phyloP scores from a whole-genome alignment of 2,113 vertebrate species.

The Epinephelus moara region DNA sequence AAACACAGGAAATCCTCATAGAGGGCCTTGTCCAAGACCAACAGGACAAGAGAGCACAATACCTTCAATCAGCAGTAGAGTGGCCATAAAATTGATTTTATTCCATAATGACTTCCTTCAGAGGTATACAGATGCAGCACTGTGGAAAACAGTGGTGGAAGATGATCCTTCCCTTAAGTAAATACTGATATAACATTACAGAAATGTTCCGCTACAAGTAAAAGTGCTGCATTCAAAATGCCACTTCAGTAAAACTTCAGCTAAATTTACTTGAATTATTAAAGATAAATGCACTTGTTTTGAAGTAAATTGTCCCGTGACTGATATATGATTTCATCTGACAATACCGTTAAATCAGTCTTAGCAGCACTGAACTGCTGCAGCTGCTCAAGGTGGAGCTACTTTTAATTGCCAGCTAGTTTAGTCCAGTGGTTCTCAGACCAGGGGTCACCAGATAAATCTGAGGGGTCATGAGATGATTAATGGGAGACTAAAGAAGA shows the following conservation, averaged over 20 bases:
- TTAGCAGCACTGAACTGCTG: neutral
- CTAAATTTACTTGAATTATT: neutral
- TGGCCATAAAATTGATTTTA: neutral
- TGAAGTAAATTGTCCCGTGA: too few relatives aligned
- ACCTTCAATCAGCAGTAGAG: neutral
- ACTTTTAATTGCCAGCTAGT: too few relatives aligned
- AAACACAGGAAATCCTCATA: conserved; percentile 20
- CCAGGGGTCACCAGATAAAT: neutral
- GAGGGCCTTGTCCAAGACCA: conserved; percentile 17
- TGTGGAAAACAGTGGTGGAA: neutral
- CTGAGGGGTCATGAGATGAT: neutral
- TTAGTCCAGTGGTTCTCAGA: neutral
- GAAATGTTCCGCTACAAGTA: neutral
- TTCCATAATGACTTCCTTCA: neutral
- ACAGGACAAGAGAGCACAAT: neutral
- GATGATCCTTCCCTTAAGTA: neutral
- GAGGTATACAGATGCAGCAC: neutral
- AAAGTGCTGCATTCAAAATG: neutral
- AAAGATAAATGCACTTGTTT: neutral
- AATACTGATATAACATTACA: too few relatives aligned
- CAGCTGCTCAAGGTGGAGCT: too few relatives aligned
- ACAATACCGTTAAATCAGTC: too few relatives aligned
- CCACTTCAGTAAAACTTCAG: neutral
- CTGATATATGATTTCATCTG: too few relatives aligned
- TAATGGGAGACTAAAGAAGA: neutral